A percentile compares a stretch with the other conserved stretches of the same genome.
phyloP scores from a whole-genome alignment of 2,113 vertebrate species.

The Calonectris borealis region DNA sequence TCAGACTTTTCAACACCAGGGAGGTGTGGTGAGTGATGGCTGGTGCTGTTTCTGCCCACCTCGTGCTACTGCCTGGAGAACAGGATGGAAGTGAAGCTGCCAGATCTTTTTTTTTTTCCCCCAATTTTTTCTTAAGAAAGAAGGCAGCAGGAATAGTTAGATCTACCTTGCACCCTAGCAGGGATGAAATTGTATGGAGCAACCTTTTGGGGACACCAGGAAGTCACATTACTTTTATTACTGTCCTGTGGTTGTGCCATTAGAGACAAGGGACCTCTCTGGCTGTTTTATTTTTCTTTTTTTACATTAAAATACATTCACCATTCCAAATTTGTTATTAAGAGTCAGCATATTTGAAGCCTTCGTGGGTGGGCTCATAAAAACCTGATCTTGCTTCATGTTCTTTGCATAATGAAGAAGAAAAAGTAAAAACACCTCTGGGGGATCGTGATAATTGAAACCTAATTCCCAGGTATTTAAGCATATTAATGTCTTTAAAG shows the following conservation, averaged over 20 bases:
- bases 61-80: neutral
- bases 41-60: neutral
- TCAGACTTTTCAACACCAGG: neutral
- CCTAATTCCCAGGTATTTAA: slow-evolving; percentile 42
- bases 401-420: slow-evolving; percentile 45
- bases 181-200: neutral
- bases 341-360: slow-evolving; percentile 14
- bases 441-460: slow-evolving; percentile 12
- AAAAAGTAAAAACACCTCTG: slow-evolving; percentile 34
- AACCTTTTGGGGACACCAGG: neutral
- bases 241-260: neutral
- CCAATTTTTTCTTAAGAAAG: neutral
- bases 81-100: neutral
- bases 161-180: neutral
- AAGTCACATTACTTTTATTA: neutral
- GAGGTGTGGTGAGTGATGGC: neutral
- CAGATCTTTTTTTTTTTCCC: neutral
- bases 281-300: neutral
- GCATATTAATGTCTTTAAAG: slow-evolving; percentile 23
- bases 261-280: neutral
- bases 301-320: neutral
- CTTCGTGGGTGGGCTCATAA: slow-evolving; percentile 50
- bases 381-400: slow-evolving; percentile 8
- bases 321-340: neutral
- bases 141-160: neutral